These are phyloP conservation scores for Seriola rivoliana DNA, from an alignment of 2,113 vertebrate species.

Conservation along the genomic window DNA sequence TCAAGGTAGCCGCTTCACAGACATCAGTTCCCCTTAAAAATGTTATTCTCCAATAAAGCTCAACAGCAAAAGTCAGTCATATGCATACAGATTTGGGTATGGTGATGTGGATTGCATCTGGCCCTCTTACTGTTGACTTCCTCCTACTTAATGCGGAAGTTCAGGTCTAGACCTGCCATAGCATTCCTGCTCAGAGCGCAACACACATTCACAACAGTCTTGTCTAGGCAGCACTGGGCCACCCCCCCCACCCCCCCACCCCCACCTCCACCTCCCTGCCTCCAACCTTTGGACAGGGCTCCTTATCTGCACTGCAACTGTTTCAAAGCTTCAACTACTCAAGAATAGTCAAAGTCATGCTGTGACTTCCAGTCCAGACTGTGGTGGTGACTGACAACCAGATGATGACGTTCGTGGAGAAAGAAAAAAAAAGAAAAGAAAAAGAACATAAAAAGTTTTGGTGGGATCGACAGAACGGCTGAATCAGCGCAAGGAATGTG, in stretches of 20 bases:
- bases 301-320: slow-evolving; percentile 43
- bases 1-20: slow-evolving; percentile 41
- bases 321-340: background rate
- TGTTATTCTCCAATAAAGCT: slow-evolving; percentile 14
- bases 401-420: background rate
- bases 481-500: slow-evolving; percentile 58
- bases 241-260: background rate
- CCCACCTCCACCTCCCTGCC: no score
- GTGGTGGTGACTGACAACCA: slow-evolving; percentile 18
- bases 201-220: slow-evolving; percentile 73
- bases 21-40: slow-evolving; percentile 26
- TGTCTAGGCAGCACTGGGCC: slow-evolving; percentile 45
- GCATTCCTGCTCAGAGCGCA: slow-evolving; percentile 72
- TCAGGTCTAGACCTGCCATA: slow-evolving; percentile 82
- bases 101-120: slow-evolving; percentile 57
- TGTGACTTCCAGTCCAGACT: background rate
- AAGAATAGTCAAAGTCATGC: background rate
- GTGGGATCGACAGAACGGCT: slow-evolving; percentile 10
- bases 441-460: background rate
- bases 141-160: slow-evolving; percentile 85
- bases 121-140: slow-evolving; percentile 60
- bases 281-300: background rate
- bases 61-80: slow-evolving; percentile 21
- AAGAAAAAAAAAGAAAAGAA: background rate
- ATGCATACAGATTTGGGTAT: slow-evolving; percentile 52